Percentiles rank a stretch among this genome's conserved stretches.
Evolutionary conservation across 2,113 vertebrate species (phyloP).

Genomic region (Platichthys flesus): DNA sequence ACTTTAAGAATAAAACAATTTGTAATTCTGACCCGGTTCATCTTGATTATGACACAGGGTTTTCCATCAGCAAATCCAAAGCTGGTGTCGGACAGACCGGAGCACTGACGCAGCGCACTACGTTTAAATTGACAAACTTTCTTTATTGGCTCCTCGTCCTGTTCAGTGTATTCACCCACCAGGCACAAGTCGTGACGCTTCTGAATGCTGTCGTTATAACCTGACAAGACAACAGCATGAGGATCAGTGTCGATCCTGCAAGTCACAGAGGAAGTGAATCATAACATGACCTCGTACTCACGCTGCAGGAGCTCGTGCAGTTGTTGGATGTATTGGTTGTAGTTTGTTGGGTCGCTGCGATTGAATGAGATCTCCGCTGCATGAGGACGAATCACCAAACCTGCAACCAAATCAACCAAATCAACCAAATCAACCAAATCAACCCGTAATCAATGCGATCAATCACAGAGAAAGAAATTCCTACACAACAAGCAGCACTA

Average conservation of each 20-base stretch:
- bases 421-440: background rate
- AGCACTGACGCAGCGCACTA: constrained; percentile 83
- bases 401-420: constrained; percentile 64
- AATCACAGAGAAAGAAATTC: background rate
- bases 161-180: constrained; percentile 79
- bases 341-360: constrained; percentile 78
- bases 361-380: constrained; percentile 87
- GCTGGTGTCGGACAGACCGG: constrained; percentile 82
- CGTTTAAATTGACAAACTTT: constrained; percentile 88
- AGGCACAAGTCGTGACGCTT: constrained; percentile 83
- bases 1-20: too few species aligned
- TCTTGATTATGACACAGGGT: constrained; percentile 92
- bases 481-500: too few species aligned
- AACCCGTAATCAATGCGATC: background rate
- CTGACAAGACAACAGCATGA: constrained; percentile 67
- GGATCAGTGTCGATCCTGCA: background rate
- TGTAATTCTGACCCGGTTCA: constrained; percentile 89
- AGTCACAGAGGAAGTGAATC: too few species aligned
- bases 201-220: constrained; percentile 87
- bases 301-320: constrained; percentile 86
- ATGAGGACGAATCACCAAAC: constrained; percentile 91
- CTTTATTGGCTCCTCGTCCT: constrained; percentile 76
- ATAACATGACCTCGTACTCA: constrained; percentile 70
- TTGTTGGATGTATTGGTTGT: constrained; percentile 78
- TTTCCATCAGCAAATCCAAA: constrained; percentile 88